These are phyloP conservation scores for Hirudo medicinalis DNA, from an alignment of 1,140 invertebrate genomes.

Conservation along the genomic window DNA sequence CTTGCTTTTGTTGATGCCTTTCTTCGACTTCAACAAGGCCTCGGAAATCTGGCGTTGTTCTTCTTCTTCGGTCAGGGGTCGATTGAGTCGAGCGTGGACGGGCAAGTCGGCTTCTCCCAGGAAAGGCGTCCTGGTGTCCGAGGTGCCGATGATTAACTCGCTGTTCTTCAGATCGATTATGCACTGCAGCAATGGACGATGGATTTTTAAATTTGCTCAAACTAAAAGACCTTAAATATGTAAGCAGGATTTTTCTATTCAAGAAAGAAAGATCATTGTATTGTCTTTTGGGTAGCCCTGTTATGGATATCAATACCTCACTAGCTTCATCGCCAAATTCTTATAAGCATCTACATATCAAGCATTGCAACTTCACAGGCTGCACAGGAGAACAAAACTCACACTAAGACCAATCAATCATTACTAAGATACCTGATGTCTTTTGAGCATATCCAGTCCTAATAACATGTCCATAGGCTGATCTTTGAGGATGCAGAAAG, in stretches of 20 bases:
- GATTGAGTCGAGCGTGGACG: constrained; percentile 31
- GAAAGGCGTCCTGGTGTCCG: constrained; percentile 78
- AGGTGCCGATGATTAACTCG: constrained; percentile 81
- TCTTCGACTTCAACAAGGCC: neutral
- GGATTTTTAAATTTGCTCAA: neutral
- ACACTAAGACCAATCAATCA: neutral
- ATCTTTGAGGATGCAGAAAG: constrained; percentile 91
- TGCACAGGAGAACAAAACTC: constrained; percentile 9
- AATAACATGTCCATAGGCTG: constrained; percentile 97
- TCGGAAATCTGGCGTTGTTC: neutral
- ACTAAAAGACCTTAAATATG: neutral
- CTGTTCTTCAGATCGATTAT: constrained; percentile 82
- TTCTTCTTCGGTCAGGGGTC: neutral
- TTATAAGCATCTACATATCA: no score
- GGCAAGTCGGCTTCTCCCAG: constrained; percentile 73
- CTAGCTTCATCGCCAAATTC: no score
- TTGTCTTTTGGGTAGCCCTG: no score
- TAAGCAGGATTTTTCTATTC: no score
- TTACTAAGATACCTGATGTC: constrained; percentile 52
- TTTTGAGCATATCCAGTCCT: constrained; percentile 88
- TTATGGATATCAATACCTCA: no score
- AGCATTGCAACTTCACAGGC: constrained; percentile 17
- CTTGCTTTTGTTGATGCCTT: neutral
- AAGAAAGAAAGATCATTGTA: constrained; percentile 17
- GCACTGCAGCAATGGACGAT: constrained; percentile 49